Evolutionary conservation across 2,888 invertebrate species (phyloP), one percentile per base, ranked within the genome.

Genomic region (Polia nebulosa): DNA sequence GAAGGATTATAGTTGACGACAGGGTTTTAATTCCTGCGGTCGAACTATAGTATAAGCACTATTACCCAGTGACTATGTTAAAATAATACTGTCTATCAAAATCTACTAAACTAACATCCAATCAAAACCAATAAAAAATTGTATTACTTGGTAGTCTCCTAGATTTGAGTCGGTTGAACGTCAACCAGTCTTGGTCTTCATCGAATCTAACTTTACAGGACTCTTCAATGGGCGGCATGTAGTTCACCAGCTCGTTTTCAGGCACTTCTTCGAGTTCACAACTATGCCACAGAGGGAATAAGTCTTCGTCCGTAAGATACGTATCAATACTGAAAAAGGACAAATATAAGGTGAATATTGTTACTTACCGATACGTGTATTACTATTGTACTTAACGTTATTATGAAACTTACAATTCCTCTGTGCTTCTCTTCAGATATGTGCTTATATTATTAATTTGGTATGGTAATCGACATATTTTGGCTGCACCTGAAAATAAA

Each of bases 171-270:
- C 88, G 75, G 39, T 72, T 73, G 36, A 60, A 84, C 25, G 83
- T 78, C 17, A 49, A 22, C 87, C 87, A 87, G 13, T 61, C 71
- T 7, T 65, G 72, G 3, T 62, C 70, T 8, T 85, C 79, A 9
- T 66, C 63, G n/a, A 88, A 61, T 66, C 81, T 89, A n/a, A 96
- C 85, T 86, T 94, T 91, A 88, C 97, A 96, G 0, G 97, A 97
- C 75, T 94, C 86, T 67, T 93, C 91, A 41, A 95, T 58, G 32
- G 91, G 85, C 3, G 97, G 97, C 73, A 97, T 84, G 86, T 96
- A 97, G 32, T 91, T 83, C 1, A 74, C 71, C 5, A 93, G 69
- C 29, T 95, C 88, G 1, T 91, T 86, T n/a, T 90, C 86, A 17
- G 89, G 76, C 32, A 97, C 80, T 36, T 91, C 71, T 32, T 86